Base-by-base conservation (phyloP, 1,140 invertebrate species). In the Neodiprion lecontei region DNA sequence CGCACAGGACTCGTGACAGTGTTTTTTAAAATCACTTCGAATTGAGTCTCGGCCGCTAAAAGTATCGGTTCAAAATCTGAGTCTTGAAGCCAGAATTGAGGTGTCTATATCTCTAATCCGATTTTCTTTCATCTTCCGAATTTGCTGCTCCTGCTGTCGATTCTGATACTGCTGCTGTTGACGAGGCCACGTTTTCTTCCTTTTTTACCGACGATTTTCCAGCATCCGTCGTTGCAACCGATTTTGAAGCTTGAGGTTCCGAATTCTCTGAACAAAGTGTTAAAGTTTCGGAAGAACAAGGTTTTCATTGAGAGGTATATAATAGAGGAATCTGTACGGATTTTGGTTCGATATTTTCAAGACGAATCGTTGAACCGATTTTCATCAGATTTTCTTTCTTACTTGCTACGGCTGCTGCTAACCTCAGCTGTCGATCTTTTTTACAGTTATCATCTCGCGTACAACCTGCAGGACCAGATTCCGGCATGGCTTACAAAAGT, bases 381-480 rank as follows among this genome's bases (percentile, higher is more conserved):
- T 40, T 40, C 17, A 40, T 40, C 1, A 40, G 28, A 40, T 40
- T 40, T 40, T 40, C 28, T 40, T 40, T 40, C 28, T 40, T 40
- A 40, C 28, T 40, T 23, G 50, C 40, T 21, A 66, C 69, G 68
- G 75, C 23, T 5, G 77, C 79, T 73, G 68, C 78, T 71, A 17
- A 17, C 48, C 40, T 50, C 14, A 80, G 65, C 48, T 70, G 74
- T 0, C 81, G 80, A 48, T 80, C 74, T 69, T 61, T 80, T 50
- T 69, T 82, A 74, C 84, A 85, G 77, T 83, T 86, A 71, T 83
- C 68, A 40, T 82, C 80, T 53, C 79, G 81, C 8, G 84, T 84
- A 40, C 84, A 85, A 47, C 84, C 84, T 14, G 28, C 28, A 40
- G 21, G 23, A 23, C 67, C 11, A 12, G 5, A 4, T 61, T 61